Base-by-base conservation (phyloP, 2,888 invertebrate species). In the Acanthosoma haemorrhoidale region DNA sequence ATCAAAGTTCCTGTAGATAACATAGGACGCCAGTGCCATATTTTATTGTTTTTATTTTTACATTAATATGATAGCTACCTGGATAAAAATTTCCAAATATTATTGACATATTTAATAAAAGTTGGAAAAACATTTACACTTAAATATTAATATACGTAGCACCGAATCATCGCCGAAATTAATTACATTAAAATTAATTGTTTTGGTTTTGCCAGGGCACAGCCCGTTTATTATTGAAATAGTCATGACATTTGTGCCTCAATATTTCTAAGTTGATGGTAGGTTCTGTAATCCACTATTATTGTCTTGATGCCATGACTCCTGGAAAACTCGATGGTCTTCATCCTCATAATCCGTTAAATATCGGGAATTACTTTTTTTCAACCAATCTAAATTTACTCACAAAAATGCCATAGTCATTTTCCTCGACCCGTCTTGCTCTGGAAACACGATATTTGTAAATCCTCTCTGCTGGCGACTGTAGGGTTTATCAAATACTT, bases 151-250 rank as follows among this genome's bases (percentile, higher is more conserved):
- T n/a, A n/a, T n/a, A n/a, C n/a, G n/a, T n/a, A n/a, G n/a, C n/a
- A n/a, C n/a, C n/a, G n/a, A n/a, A n/a, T n/a, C n/a, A n/a, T n/a
- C n/a, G n/a, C n/a, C n/a, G n/a, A n/a, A n/a, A n/a, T n/a, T n/a
- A n/a, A n/a, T n/a, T n/a, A n/a, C n/a, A n/a, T n/a, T n/a, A n/a
- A n/a, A n/a, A n/a, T n/a, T n/a, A n/a, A n/a, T n/a, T n/a, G n/a
- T n/a, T n/a, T n/a, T n/a, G n/a, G 36, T 64, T 39, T 68, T 72
- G 72, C 71, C 71, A 71, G 38, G 69, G 59, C 16, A 70, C 72
- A 41, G 70, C 60, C 41, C 67, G 67, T 51, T 67, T 67, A 31
- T 11, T 59, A 25, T 63, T 59, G 41, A 67, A 70, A 32, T 64
- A 68, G 63, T 71, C 58, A n/a, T 21, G 41, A 21, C 9, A 9